These are phyloP conservation scores for Eidolon helvum DNA, from an alignment of 2,113 vertebrate genomes.

Conservation along the genomic window DNA sequence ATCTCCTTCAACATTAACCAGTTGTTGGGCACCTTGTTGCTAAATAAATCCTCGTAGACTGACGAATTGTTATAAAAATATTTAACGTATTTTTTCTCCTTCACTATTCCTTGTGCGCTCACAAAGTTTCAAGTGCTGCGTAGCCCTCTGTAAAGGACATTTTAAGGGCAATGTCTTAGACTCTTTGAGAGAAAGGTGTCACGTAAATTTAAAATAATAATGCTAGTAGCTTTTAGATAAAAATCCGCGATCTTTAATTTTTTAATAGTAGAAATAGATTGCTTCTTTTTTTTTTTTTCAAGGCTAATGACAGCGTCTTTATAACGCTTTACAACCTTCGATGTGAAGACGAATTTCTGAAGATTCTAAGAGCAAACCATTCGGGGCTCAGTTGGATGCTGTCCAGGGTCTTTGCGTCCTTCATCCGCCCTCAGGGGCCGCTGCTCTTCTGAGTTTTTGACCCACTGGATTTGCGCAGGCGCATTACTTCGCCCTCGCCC, in stretches of 20 bases:
- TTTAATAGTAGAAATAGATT: neutral
- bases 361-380: rapidly evolving
- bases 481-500: neutral
- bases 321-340: neutral
- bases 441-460: rapidly evolving
- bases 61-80: neutral
- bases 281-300: neutral
- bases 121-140: neutral
- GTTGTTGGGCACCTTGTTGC: neutral
- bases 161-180: neutral
- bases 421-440: rapidly evolving
- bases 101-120: neutral
- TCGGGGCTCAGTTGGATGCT: rapidly evolving
- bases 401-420: rapidly evolving
- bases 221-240: neutral
- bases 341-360: neutral
- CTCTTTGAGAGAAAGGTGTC: neutral
- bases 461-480: neutral
- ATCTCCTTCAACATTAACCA: neutral
- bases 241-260: neutral
- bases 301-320: neutral
- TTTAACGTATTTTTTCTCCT: neutral
- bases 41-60: neutral
- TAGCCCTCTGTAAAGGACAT: neutral
- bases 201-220: neutral